Evolutionary conservation across 2,113 vertebrate species (phyloP).

Genomic region (Centropristis striata): DNA sequence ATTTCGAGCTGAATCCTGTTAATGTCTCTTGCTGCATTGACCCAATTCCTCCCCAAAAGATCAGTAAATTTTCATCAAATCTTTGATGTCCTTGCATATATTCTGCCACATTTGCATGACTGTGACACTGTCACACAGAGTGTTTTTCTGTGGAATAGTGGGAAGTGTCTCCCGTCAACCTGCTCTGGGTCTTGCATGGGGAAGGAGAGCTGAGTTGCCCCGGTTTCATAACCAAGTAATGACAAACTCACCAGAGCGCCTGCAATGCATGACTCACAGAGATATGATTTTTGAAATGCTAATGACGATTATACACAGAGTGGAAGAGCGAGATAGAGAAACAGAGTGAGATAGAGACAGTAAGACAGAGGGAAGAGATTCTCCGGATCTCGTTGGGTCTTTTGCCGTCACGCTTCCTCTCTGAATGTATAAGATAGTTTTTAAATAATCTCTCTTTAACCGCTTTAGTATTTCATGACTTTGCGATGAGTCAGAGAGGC

Average conservation of each 20-base stretch:
- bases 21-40: slow-evolving; percentile 36
- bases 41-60: slow-evolving; percentile 46
- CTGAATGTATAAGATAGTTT: slow-evolving; percentile 65
- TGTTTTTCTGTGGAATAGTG: slow-evolving; percentile 46
- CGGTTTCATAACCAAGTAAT: slow-evolving; percentile 69
- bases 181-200: slow-evolving; percentile 48
- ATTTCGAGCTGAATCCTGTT: slow-evolving; percentile 26
- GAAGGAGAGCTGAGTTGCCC: slow-evolving; percentile 55
- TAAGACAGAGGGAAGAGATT: slow-evolving; percentile 53
- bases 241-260: slow-evolving; percentile 71
- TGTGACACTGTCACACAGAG: slow-evolving; percentile 35
- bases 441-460: slow-evolving; percentile 74
- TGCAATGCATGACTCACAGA: slow-evolving; percentile 77
- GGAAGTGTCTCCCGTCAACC: slow-evolving; percentile 45
- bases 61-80: slow-evolving; percentile 34
- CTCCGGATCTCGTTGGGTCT: slow-evolving; percentile 40
- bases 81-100: slow-evolving; percentile 27
- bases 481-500: slow-evolving; percentile 71
- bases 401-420: slow-evolving; percentile 41
- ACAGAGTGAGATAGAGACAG: slow-evolving; percentile 60
- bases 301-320: slow-evolving; percentile 79
- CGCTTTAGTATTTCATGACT: slow-evolving; percentile 74
- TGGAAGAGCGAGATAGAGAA: slow-evolving; percentile 60
- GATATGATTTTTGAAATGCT: slow-evolving; percentile 81
- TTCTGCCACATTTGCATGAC: slow-evolving; percentile 28